These are phyloP conservation scores for Halesus radiatus DNA, from an alignment of 1,140 invertebrate species.

Conservation along the genomic window DNA sequence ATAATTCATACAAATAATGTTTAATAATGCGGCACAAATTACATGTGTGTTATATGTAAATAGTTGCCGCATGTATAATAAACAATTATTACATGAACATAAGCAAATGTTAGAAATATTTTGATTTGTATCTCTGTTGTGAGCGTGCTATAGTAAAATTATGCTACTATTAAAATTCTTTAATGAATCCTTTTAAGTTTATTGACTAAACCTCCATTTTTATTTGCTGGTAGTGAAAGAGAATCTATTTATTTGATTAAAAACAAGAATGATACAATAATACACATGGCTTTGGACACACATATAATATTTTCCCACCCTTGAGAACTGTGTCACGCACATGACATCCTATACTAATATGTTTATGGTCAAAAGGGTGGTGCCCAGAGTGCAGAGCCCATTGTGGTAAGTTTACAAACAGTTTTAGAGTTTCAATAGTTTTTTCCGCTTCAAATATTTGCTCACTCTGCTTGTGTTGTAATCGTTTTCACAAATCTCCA, in stretches of 20 bases:
- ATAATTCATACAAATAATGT: neutral
- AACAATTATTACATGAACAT: no score
- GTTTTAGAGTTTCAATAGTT: conserved; percentile 2
- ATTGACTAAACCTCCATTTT: no score
- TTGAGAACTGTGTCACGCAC: neutral
- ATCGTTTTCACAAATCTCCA: conserved; percentile 35
- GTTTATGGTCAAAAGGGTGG: conserved; percentile 81
- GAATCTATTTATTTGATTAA: no score
- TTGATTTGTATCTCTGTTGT: neutral
- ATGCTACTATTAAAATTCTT: no score
- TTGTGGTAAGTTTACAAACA: conserved; percentile 86
- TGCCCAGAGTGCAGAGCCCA: conserved; percentile 92
- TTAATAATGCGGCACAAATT: no score
- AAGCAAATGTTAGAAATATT: neutral
- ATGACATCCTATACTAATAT: conserved; percentile 28
- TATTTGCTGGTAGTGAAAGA: no score
- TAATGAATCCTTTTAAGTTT: no score
- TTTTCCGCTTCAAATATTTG: conserved; percentile 34
- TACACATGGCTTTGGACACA: no score
- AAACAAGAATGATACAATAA: no score
- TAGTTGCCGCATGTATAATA: no score
- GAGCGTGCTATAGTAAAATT: neutral
- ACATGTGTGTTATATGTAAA: no score
- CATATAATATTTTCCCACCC: neutral
- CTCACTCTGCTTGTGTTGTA: conserved; percentile 34